Evolutionary conservation across 2,888 invertebrate genomes (phyloP).

Genomic region (Apamea crenata): DNA sequence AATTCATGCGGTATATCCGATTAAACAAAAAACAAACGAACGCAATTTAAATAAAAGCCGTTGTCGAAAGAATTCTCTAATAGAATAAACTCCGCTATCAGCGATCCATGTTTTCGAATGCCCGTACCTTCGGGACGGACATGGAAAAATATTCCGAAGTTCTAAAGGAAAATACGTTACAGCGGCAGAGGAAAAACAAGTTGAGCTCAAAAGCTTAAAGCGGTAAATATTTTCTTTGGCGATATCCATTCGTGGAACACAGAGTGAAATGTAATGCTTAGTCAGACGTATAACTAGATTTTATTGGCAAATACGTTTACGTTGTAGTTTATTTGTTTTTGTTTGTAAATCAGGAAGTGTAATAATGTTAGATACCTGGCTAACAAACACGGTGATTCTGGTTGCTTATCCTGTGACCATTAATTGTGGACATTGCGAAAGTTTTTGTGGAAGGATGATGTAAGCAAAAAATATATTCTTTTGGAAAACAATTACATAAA

Average conservation of each 20-base stretch:
- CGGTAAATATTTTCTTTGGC: slow-evolving; percentile 55
- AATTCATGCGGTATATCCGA: slow-evolving; percentile 20
- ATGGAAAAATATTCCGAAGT: slow-evolving; percentile 59
- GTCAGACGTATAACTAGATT: slow-evolving; percentile 21
- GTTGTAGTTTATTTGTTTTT: slow-evolving; percentile 2
- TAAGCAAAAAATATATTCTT: not conserved
- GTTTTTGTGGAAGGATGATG: not conserved
- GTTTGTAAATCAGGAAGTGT: not conserved
- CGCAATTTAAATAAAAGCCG: slow-evolving; percentile 45
- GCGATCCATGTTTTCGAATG: slow-evolving; percentile 60
- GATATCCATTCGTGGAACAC: slow-evolving; percentile 38
- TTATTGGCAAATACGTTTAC: slow-evolving; percentile 41
- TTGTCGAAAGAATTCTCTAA: slow-evolving; percentile 56
- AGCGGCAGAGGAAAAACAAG: slow-evolving; percentile 51
- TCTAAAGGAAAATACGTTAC: slow-evolving; percentile 55
- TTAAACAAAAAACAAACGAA: slow-evolving; percentile 32
- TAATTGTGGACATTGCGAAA: not conserved
- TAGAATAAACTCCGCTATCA: slow-evolving; percentile 63
- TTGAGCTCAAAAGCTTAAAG: slow-evolving; percentile 51
- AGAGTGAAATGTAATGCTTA: slow-evolving; percentile 27
- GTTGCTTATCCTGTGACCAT: not conserved
- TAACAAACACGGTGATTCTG: not conserved
- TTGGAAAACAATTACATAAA: not conserved
- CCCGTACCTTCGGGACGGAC: slow-evolving; percentile 52
- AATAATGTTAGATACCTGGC: not conserved